These are phyloP conservation scores for Zapornia atra DNA, from an alignment of 2,113 vertebrate species.

Conservation along the genomic window DNA sequence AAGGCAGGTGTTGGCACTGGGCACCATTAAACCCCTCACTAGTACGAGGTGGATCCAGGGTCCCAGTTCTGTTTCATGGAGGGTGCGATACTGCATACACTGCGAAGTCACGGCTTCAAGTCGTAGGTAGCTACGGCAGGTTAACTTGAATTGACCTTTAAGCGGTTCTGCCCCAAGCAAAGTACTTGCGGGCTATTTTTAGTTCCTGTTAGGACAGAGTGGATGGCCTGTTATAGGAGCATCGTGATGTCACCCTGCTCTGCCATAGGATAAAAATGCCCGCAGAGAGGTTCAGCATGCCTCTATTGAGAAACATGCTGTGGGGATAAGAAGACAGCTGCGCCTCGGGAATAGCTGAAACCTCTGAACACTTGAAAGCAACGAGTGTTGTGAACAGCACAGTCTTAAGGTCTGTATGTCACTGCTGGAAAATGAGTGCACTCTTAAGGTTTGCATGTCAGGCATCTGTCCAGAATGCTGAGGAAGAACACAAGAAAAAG, in stretches of 20 bases:
- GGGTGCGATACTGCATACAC: rapidly evolving
- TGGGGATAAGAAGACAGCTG: background rate
- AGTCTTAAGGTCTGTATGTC: background rate
- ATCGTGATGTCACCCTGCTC: background rate
- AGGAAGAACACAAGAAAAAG: background rate
- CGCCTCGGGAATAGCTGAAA: background rate
- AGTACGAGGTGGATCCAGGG: rapidly evolving
- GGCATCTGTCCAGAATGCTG: background rate
- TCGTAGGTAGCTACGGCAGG: rapidly evolving
- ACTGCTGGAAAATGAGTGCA: too few species aligned
- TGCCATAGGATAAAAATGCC: background rate
- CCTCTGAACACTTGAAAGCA: background rate
- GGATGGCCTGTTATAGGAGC: background rate
- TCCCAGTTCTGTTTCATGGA: background rate
- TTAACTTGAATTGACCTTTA: background rate
- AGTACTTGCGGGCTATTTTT: background rate
- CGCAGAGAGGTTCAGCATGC: background rate
- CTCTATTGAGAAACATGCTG: background rate
- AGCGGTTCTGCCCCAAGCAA: background rate
- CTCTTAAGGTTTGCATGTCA: background rate
- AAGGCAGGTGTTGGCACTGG: rapidly evolving
- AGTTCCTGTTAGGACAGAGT: background rate
- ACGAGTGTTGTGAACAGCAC: rapidly evolving
- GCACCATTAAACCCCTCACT: too few species aligned
- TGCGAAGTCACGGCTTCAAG: rapidly evolving